These are phyloP conservation scores for Eurystomus gularis DNA, from an alignment of 2,113 vertebrate genomes.

Conservation along the genomic window DNA sequence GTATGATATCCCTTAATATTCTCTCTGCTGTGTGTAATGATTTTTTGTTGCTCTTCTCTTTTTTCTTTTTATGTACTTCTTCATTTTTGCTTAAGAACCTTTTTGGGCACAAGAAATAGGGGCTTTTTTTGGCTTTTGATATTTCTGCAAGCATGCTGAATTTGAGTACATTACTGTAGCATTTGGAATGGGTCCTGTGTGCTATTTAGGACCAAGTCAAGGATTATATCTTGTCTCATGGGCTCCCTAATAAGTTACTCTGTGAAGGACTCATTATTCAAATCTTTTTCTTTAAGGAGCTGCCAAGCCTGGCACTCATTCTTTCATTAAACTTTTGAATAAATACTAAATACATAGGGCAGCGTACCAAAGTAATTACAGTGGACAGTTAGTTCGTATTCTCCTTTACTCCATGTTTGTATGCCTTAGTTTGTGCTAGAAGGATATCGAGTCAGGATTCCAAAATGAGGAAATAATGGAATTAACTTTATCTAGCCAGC, in stretches of 20 bases:
- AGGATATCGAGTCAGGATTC: neutral
- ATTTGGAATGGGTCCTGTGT: neutral
- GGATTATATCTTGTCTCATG: neutral
- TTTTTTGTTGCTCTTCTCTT: neutral
- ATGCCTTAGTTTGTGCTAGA: neutral
- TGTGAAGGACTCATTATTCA: constrained; percentile 13
- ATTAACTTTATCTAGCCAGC: neutral
- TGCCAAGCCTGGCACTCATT: constrained; percentile 5
- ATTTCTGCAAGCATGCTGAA: neutral
- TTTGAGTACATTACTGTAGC: neutral
- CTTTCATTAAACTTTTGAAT: constrained; percentile 8
- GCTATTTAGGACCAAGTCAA: neutral
- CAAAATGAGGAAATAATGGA: neutral
- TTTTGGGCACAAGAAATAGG: neutral
- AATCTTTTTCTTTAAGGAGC: neutral
- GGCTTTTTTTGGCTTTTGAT: neutral
- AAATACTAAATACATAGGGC: neutral
- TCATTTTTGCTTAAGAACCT: neutral
- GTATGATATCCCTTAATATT: neutral
- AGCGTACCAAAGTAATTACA: neutral
- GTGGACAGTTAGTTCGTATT: neutral
- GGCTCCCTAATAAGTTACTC: neutral
- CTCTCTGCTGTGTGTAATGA: neutral
- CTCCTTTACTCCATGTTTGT: neutral
- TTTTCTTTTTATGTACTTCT: neutral